Percentiles rank a stretch among this genome's conserved stretches.
Conservation (phyloP, 2,888 invertebrate species). For the Lochmaea crataegi region DNA sequence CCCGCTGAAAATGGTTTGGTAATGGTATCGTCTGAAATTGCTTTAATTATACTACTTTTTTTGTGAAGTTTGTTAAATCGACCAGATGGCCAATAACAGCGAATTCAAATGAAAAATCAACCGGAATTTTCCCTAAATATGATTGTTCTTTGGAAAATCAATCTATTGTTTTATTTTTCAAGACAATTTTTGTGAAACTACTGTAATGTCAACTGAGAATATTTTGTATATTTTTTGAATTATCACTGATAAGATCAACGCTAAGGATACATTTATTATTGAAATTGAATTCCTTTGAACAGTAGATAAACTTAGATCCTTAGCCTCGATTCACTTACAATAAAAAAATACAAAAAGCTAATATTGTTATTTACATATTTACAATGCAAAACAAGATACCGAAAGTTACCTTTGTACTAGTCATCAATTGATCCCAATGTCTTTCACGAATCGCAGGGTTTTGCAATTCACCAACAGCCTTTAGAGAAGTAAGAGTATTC, state of each 20-base stretch:
- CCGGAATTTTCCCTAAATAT: too few relatives aligned
- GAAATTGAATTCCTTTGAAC: too few relatives aligned
- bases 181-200: too few relatives aligned
- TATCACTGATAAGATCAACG: neutral
- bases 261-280: neutral
- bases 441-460: constrained; percentile 96
- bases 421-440: constrained; percentile 97
- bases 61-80: too few relatives aligned
- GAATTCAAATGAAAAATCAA: too few relatives aligned
- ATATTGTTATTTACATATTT: constrained; percentile 50
- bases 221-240: neutral
- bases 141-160: too few relatives aligned
- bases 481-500: constrained; percentile 94
- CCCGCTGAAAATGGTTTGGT: too few relatives aligned
- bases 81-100: too few relatives aligned
- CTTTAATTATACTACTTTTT: too few relatives aligned
- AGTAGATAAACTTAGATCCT: neutral
- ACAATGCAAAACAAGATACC: constrained; percentile 36
- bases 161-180: too few relatives aligned
- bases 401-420: constrained; percentile 86
- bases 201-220: too few relatives aligned
- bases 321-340: neutral
- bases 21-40: too few relatives aligned
- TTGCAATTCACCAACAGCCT: constrained; percentile 95
- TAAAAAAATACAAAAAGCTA: constrained; percentile 1